A percentile compares a stretch with the other conserved stretches of the same genome.
Evolutionary conservation across 2,797 vertebrate species (phyloP).

Genomic region (Alectoris magna): DNA sequence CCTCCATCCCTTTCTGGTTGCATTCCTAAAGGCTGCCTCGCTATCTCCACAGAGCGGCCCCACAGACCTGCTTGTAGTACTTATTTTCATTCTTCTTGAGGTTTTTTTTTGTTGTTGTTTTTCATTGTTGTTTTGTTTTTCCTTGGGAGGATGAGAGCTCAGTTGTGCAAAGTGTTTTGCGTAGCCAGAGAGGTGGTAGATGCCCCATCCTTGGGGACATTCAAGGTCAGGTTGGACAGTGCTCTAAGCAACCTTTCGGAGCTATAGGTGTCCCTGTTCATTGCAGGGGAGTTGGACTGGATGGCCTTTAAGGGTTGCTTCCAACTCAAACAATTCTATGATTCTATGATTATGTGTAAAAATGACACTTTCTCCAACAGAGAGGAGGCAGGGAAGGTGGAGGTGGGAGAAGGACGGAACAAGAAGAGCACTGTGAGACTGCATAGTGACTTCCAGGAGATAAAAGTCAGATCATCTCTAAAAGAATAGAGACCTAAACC

Average conservation of each 20-base stretch:
- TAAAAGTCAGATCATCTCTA: background rate
- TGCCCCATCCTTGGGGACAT: no score
- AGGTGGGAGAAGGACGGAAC: background rate
- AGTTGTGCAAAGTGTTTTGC: fast-evolving
- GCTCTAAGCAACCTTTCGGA: no score
- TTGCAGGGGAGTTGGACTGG: no score
- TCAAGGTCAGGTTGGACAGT: no score
- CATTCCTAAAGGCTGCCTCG: background rate
- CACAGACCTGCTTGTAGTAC: background rate
- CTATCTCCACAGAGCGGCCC: background rate
- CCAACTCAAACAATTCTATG: no score
- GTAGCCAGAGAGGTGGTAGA: background rate
- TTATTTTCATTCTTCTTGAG: background rate
- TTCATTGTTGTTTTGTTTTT: background rate
- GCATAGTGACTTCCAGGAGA: background rate
- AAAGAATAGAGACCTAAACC: conserved; percentile 1
- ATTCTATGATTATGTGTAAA: background rate
- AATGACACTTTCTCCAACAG: background rate
- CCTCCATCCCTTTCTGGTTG: background rate
- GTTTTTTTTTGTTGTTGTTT: background rate
- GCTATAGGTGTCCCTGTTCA: no score
- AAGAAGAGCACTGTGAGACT: background rate
- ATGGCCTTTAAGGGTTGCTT: no score
- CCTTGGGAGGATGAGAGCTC: fast-evolving
- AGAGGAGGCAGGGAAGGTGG: background rate